Conservation (phyloP, 2,113 vertebrate species). For the Mustela nigripes region DNA sequence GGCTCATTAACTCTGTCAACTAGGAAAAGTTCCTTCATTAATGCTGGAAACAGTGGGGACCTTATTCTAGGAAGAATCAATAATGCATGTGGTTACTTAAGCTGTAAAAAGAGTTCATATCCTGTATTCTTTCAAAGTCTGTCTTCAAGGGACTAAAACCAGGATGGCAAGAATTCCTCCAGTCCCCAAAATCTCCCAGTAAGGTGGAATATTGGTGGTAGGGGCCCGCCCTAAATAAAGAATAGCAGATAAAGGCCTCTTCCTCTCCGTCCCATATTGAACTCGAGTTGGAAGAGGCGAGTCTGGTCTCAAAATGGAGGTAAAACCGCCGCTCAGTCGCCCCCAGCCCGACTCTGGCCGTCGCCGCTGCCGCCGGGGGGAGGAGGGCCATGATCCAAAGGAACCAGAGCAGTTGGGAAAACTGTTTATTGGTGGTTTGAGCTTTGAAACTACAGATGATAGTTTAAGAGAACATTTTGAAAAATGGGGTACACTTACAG, state of each 20-base stretch:
- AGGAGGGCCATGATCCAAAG: no score
- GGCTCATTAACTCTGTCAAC: slow-evolving; percentile 31
- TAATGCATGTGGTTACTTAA: slow-evolving; percentile 70
- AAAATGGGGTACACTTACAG: no score
- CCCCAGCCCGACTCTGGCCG: no score
- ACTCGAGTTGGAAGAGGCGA: no score
- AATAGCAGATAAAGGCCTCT: neutral
- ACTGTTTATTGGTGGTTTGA: no score
- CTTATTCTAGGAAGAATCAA: slow-evolving; percentile 53
- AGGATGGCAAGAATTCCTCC: neutral
- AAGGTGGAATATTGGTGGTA: neutral
- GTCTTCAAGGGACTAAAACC: neutral
- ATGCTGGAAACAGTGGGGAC: neutral
- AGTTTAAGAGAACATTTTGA: no score
- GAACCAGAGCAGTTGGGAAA: no score
- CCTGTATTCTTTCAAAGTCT: slow-evolving; percentile 54
- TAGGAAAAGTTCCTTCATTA: slow-evolving; percentile 41
- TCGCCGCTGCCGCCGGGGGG: no score
- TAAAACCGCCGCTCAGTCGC: no score
- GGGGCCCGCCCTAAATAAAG: neutral
- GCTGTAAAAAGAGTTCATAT: neutral
- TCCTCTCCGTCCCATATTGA: no score
- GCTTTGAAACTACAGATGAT: no score
- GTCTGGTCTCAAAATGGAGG: no score
- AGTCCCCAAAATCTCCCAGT: neutral